Base-by-base conservation (phyloP, 2,797 vertebrate genomes). In the Sorex maritimensis region DNA sequence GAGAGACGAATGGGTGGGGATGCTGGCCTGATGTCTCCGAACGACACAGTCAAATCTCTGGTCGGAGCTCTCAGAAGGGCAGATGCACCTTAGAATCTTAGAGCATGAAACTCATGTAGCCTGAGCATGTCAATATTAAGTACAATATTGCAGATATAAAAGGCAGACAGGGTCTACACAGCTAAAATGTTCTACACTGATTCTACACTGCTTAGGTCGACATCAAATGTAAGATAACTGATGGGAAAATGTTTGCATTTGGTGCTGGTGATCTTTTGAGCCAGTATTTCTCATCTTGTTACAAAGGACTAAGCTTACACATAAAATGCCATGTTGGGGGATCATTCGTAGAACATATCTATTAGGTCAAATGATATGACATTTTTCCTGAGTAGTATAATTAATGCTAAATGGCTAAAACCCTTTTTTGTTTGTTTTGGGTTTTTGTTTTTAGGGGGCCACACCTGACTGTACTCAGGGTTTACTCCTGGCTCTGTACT, bases 391-490 rank as follows among this genome's bases (percentile, higher is more conserved):
- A 75, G 17, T 4, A 74, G 46, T 38, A 58, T 19, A 80, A 87
- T 69, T 84, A 34, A 91, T 38, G 34, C 65, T 55, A 26, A 86
- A 46, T 30, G 28, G 17, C 11, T 84, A 55, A 94, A 46, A 81
- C 14, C 75, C 58, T 52, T 52, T 52, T 52, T 52, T 52, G 49
- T 11, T 52, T 52, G 34, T 34, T 34, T 34, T 34, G 34, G 6
- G 10, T 9, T 52, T 52, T 52, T 52, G 10, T 52, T 52, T 52
- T 52, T 11, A 14, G 49, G 49, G 49, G 49, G 49, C 10, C 10
- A 52, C 49, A 52, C 49, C 49, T 52, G 49, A 9, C 49, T 52
- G 49, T 52, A 52, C 13, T 52, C 49, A 52, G 49, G 49, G 6
- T 9, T 52, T 8, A 2, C 6, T 52, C 13, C 49, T 11, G 49